Percentiles rank a stretch among this genome's conserved stretches.
Evolutionary conservation across 2,113 vertebrate species (phyloP).

Genomic region (Eulemur macaco): DNA sequence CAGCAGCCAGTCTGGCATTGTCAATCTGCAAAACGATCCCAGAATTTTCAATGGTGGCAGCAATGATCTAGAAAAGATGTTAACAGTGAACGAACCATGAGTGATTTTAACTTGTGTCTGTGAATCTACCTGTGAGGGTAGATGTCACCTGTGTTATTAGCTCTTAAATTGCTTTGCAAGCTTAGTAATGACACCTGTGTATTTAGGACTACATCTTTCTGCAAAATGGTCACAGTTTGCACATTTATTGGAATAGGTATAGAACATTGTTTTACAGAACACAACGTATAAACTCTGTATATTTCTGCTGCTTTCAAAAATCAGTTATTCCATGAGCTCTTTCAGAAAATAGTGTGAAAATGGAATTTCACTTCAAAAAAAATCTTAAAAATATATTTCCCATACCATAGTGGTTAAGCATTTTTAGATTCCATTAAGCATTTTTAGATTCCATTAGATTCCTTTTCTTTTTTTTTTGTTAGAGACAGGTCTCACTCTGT

Average conservation of each 20-base stretch:
- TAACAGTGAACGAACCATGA: neutral
- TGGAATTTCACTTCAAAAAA: neutral
- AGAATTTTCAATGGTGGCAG: conserved; percentile 84
- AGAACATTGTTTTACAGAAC: neutral
- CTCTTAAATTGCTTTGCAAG: neutral
- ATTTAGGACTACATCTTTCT: neutral
- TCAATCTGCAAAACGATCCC: conserved; percentile 87
- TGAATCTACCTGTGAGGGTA: neutral
- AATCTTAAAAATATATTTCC: neutral
- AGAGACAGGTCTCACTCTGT: too few relatives aligned
- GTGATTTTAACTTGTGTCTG: neutral
- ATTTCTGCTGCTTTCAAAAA: neutral
- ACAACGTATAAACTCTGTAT: neutral
- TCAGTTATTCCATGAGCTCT: neutral
- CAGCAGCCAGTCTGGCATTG: conserved; percentile 89
- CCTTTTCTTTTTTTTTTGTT: neutral
- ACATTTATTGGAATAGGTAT: neutral
- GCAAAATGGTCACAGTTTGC: neutral
- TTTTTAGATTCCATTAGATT: neutral
- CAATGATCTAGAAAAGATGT: conserved; percentile 80
- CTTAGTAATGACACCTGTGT: neutral
- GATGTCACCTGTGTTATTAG: neutral
- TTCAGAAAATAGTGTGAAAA: neutral
- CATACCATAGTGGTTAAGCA: neutral
- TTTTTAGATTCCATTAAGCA: neutral